Conservation (phyloP, 2,888 invertebrate species). For the Congeria kusceri region DNA sequence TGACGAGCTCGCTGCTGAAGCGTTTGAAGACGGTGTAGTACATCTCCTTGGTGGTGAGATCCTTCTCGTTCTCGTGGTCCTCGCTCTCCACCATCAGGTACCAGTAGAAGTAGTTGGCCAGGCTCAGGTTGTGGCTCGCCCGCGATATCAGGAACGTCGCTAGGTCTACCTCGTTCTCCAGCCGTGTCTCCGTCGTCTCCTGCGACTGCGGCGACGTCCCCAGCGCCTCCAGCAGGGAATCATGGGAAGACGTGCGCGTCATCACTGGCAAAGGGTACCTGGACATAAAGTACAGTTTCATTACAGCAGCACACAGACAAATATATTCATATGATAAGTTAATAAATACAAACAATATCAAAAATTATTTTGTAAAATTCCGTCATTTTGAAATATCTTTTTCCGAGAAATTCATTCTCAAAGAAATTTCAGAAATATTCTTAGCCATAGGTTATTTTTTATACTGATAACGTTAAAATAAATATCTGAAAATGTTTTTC, state of each 20-base stretch:
- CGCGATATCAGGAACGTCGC: constrained; percentile 96
- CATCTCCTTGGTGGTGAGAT: constrained; percentile 92
- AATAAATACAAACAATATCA: too few species aligned
- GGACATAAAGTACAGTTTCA: background rate
- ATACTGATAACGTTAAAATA: too few species aligned
- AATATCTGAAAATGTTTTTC: too few species aligned
- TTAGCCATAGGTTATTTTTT: too few species aligned
- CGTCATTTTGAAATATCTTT: background rate
- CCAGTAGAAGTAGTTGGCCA: constrained; percentile 99
- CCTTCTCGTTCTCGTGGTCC: constrained; percentile 90
- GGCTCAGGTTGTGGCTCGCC: constrained; percentile 94
- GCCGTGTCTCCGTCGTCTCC: constrained; percentile 71
- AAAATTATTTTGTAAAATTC: background rate
- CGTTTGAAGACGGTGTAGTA: constrained; percentile 95
- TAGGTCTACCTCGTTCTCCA: constrained; percentile 88
- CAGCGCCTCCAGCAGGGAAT: constrained; percentile 78
- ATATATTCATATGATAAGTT: too few species aligned
- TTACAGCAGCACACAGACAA: too few species aligned
- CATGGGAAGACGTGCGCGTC: constrained; percentile 73
- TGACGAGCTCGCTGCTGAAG: constrained; percentile 90
- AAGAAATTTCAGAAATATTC: too few species aligned
- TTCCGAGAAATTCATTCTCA: too few species aligned
- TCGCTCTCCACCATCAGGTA: constrained; percentile 93
- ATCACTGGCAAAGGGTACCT: constrained; percentile 58
- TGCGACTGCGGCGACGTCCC: constrained; percentile 66